phyloP scores from a whole-genome alignment of 2,797 vertebrate species.

The Petrocephalus sullivani region DNA sequence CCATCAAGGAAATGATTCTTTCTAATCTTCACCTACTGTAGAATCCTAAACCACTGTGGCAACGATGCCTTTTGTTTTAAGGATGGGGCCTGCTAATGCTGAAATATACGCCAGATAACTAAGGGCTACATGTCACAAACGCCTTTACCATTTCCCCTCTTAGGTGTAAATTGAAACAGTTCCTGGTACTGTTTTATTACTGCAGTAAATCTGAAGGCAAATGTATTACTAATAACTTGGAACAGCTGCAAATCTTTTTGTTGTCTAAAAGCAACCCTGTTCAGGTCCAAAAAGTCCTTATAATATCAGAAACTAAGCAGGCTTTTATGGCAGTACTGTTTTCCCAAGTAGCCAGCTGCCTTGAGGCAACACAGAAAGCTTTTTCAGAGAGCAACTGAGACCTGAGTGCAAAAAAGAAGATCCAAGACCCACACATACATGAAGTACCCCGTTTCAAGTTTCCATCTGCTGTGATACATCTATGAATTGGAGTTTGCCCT shows the following conservation, averaged over 20 bases:
- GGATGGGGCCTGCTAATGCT: background rate
- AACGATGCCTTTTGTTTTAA: background rate
- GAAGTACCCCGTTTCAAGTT: background rate
- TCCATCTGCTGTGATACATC: background rate
- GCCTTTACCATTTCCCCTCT: background rate
- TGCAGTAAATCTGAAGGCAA: background rate
- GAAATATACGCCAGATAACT: background rate
- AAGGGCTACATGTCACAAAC: background rate
- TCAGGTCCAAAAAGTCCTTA: background rate
- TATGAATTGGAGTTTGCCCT: background rate
- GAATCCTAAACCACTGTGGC: background rate
- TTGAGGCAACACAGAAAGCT: background rate
- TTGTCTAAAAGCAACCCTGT: background rate
- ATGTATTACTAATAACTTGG: background rate
- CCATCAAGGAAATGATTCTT: background rate
- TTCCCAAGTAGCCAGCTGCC: background rate
- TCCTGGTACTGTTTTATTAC: background rate
- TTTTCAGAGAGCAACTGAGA: background rate
- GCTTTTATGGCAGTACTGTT: background rate
- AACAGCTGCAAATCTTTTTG: background rate
- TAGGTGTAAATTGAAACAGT: slow-evolving; percentile 7
- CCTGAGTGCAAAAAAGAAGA: background rate
- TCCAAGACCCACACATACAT: background rate
- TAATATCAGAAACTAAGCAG: background rate
- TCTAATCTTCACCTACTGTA: background rate